Conservation (phyloP, 92 coral and sea anemone genomes). For the Porites lobata region DNA sequence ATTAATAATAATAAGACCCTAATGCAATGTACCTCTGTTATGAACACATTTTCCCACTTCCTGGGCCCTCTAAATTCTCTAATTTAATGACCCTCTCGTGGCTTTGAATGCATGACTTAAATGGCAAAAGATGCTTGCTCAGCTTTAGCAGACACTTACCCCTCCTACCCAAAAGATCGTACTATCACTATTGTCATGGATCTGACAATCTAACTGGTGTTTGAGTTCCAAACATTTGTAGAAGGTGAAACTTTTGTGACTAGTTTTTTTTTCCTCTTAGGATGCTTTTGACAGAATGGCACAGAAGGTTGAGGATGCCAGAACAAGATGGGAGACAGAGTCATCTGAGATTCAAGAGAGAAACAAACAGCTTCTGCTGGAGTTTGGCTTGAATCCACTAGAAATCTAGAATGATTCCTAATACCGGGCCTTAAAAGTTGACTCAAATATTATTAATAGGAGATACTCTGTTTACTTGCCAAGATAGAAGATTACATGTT, state of each 20-base stretch:
- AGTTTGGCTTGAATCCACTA: conserved; percentile 96
- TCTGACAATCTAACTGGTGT: no score
- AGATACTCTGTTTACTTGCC: background rate
- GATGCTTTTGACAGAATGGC: conserved; percentile 98
- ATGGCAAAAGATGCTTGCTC: no score
- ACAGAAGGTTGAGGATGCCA: conserved; percentile 92
- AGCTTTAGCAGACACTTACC: no score
- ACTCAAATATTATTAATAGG: background rate
- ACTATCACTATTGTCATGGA: no score
- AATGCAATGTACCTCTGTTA: no score
- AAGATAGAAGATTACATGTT: background rate
- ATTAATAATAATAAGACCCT: no score
- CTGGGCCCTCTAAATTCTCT: no score
- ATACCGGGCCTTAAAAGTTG: background rate
- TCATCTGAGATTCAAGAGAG: conserved; percentile 90
- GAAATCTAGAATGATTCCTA: conserved; percentile 66
- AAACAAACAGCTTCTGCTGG: conserved; percentile 89
- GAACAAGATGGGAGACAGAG: conserved; percentile 90
- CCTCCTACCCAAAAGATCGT: no score
- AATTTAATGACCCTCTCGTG: no score
- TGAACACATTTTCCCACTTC: no score
- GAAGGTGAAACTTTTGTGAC: background rate
- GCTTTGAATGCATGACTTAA: no score
- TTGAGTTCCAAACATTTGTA: no score
- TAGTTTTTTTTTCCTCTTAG: conserved; percentile 27